A percentile compares a stretch with the other conserved stretches of the same genome.
Conservation (phyloP, 1,140 invertebrate genomes). For the Hormaphis cornu region DNA sequence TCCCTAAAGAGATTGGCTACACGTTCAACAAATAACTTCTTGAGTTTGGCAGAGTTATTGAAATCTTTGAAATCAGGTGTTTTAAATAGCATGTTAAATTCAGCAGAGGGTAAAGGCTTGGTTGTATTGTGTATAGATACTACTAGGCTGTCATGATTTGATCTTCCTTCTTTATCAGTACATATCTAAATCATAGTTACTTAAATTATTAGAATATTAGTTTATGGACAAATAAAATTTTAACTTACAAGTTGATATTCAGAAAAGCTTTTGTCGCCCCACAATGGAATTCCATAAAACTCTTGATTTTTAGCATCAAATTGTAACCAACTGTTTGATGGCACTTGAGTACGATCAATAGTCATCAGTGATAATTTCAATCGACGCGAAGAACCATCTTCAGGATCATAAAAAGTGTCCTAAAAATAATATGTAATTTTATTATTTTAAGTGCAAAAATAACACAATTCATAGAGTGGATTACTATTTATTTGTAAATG, state of each 20-base stretch:
- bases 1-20: constrained; percentile 67
- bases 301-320: constrained; percentile 81
- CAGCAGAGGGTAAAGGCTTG: constrained; percentile 50
- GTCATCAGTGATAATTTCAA: constrained; percentile 65
- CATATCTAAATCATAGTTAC: constrained; percentile 43
- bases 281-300: constrained; percentile 73
- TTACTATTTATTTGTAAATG: background rate
- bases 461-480: too few relatives aligned
- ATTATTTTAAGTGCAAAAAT: background rate
- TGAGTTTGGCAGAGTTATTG: constrained; percentile 54
- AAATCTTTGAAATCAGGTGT: constrained; percentile 59
- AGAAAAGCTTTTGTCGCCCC: constrained; percentile 55
- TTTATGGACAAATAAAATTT: background rate
- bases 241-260: constrained; percentile 62
- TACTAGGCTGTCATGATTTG: constrained; percentile 66
- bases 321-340: constrained; percentile 70
- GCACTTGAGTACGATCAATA: constrained; percentile 57
- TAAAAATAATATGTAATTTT: constrained; percentile 41
- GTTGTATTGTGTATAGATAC: constrained; percentile 57
- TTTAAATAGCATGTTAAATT: constrained; percentile 70
- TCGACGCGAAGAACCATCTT: constrained; percentile 65
- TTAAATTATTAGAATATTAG: background rate
- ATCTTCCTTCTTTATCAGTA: constrained; percentile 56
- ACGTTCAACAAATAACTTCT: constrained; percentile 69
- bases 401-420: constrained; percentile 83